These are phyloP conservation scores for Trachemys scripta DNA, from an alignment of 2,113 vertebrate genomes.

Conservation along the genomic window DNA sequence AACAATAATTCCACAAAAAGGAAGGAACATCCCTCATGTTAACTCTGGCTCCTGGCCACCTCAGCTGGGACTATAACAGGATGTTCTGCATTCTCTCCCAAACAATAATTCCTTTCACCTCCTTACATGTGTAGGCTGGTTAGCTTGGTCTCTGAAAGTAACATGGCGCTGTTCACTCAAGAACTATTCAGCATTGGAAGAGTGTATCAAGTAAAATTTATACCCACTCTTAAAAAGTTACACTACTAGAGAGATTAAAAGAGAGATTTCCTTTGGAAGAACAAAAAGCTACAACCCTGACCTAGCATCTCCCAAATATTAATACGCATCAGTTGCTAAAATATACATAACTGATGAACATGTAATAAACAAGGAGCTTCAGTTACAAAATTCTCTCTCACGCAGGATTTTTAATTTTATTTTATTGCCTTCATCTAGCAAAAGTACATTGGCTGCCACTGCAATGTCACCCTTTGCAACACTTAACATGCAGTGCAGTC, in stretches of 20 bases:
- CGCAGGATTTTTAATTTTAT: not conserved
- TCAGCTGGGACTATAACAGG: accelerated
- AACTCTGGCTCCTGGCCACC: not conserved
- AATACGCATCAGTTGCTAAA: not conserved
- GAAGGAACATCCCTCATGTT: accelerated
- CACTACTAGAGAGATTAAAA: not conserved
- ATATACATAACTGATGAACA: conserved; percentile 10
- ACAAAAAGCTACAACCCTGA: not conserved
- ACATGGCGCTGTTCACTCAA: not conserved
- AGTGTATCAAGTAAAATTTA: not conserved
- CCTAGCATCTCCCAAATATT: conserved; percentile 37
- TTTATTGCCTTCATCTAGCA: conserved; percentile 49
- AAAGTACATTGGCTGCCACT: not conserved
- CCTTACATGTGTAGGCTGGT: not conserved
- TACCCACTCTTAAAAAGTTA: not conserved
- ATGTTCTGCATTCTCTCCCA: not conserved
- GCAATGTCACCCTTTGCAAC: not conserved
- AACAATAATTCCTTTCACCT: not conserved
- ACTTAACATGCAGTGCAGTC: not conserved
- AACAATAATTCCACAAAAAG: not conserved
- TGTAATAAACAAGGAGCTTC: conserved; percentile 26
- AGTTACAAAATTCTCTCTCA: conserved; percentile 27
- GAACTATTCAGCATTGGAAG: not conserved
- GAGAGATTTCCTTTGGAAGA: not conserved
- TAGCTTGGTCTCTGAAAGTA: not conserved